Conservation (phyloP, 2,888 invertebrate genomes). For the Orchestes rusci region DNA sequence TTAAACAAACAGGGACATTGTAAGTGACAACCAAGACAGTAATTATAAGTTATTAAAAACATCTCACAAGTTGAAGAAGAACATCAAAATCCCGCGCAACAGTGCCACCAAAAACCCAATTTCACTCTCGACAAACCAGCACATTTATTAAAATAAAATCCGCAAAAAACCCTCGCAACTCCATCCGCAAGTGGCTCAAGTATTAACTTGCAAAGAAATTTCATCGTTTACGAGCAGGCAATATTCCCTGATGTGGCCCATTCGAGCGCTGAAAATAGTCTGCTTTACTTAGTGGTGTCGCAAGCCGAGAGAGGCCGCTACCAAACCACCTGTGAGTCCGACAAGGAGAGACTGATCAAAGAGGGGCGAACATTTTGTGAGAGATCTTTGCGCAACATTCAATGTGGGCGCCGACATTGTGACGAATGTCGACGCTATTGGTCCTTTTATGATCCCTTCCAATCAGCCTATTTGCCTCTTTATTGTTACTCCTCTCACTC, state of each 20-base stretch:
- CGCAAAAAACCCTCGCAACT: too few species aligned
- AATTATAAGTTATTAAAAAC: too few species aligned
- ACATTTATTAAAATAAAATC: too few species aligned
- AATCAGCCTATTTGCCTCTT: slow-evolving; percentile 30
- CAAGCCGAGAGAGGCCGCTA: slow-evolving; percentile 47
- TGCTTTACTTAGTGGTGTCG: slow-evolving; percentile 42
- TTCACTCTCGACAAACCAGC: too few species aligned
- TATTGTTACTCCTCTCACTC: slow-evolving; percentile 23
- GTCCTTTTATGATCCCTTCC: slow-evolving; percentile 46
- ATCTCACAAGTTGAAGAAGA: too few species aligned
- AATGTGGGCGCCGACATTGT: slow-evolving; percentile 44
- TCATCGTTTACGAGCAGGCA: slow-evolving; percentile 41
- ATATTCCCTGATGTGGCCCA: slow-evolving; percentile 49
- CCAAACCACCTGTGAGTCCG: slow-evolving; percentile 29
- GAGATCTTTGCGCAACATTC: slow-evolving; percentile 43
- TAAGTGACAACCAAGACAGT: too few species aligned
- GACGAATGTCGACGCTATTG: slow-evolving; percentile 58
- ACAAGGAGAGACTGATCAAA: slow-evolving; percentile 31
- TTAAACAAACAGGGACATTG: too few species aligned
- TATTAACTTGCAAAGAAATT: slow-evolving; percentile 40
- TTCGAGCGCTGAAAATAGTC: slow-evolving; percentile 50
- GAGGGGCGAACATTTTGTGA: slow-evolving; percentile 37
- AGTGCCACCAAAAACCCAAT: too few species aligned
- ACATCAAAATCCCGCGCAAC: too few species aligned
- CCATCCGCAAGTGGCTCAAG: slow-evolving; percentile 28